Evolutionary conservation across 2,113 vertebrate genomes (phyloP).

Genomic region (Ailurus styani): DNA sequence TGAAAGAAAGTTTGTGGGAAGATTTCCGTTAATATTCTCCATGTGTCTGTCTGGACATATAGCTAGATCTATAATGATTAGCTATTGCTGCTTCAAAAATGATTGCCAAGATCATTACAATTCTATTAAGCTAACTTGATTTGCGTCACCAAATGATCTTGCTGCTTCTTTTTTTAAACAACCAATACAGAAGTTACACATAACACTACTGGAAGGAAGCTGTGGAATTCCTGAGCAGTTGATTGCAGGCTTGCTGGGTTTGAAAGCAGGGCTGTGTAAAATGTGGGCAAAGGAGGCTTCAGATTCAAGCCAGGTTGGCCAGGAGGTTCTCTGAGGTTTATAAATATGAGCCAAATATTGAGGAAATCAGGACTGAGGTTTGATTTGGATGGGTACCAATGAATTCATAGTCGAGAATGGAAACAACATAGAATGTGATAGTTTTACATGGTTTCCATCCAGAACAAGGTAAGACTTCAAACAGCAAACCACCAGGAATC

Average conservation of each 20-base stretch:
- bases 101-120: neutral
- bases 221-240: neutral
- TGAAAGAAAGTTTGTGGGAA: neutral
- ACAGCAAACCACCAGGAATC: neutral
- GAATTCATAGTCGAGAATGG: neutral
- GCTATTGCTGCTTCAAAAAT: neutral
- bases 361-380: slow-evolving; percentile 36
- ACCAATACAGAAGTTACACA: neutral
- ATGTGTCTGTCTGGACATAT: neutral
- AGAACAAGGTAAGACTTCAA: slow-evolving; percentile 30
- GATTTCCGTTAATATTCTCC: neutral
- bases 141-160: neutral
- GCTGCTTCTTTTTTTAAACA: neutral
- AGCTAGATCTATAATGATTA: neutral
- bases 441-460: slow-evolving; percentile 37
- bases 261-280: neutral
- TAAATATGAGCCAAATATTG: neutral
- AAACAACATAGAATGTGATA: slow-evolving; percentile 16
- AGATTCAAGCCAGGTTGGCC: neutral
- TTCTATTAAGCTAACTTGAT: neutral
- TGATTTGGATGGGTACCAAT: slow-evolving; percentile 8
- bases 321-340: slow-evolving; percentile 12
- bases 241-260: neutral
- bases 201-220: neutral
- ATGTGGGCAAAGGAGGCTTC: neutral